These are phyloP conservation scores for Ferrisia virgata DNA, from an alignment of 2,888 invertebrate genomes.

Conservation along the genomic window DNA sequence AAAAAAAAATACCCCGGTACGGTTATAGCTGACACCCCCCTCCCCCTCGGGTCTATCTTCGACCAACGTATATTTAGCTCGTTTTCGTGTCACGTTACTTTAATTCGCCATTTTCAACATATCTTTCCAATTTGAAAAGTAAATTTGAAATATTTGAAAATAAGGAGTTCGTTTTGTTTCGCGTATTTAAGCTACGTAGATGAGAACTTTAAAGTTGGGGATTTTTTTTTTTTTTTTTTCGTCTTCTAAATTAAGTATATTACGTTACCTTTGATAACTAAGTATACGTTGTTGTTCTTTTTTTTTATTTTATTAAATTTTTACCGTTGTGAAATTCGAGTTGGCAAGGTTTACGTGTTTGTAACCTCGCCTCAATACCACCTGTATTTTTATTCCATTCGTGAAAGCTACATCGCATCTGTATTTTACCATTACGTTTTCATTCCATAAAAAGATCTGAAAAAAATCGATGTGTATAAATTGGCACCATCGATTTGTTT, in stretches of 20 bases:
- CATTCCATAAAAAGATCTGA: background rate
- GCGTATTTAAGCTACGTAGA: background rate
- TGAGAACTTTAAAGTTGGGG: too few species aligned
- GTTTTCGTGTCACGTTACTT: background rate
- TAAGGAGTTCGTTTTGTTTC: background rate
- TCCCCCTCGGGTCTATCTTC: too few species aligned
- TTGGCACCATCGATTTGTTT: background rate
- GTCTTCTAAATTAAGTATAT: background rate
- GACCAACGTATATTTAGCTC: too few species aligned
- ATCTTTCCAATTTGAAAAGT: background rate
- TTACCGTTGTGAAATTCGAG: too few species aligned
- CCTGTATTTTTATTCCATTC: background rate
- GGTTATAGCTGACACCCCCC: too few species aligned
- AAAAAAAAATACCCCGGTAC: too few species aligned
- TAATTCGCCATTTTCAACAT: background rate
- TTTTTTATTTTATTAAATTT: background rate
- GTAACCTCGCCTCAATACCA: too few species aligned
- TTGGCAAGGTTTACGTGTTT: too few species aligned
- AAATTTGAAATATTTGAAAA: background rate
- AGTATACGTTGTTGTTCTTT: too few species aligned
- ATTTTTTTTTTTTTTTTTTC: too few species aligned
- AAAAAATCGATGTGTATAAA: background rate
- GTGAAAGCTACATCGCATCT: background rate
- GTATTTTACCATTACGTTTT: constrained; percentile 6
- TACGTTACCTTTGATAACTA: background rate